These are phyloP conservation scores for Tachycineta bicolor DNA, from an alignment of 2,113 vertebrate genomes.

Conservation along the genomic window DNA sequence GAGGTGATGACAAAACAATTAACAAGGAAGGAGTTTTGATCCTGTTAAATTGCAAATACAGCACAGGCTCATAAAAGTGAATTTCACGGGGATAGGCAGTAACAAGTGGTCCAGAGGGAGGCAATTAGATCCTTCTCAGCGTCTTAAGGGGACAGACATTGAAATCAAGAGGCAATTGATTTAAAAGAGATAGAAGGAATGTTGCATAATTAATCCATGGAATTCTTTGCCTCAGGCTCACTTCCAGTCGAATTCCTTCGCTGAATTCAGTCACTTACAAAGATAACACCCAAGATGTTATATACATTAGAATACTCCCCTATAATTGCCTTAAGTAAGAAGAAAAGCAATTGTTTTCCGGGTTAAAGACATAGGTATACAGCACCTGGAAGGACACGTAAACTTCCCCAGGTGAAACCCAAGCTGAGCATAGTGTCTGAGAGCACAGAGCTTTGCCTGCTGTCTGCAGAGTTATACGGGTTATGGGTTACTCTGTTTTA, in stretches of 20 bases:
- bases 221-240: conserved; percentile 2
- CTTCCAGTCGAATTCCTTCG: not conserved
- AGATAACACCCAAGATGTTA: not conserved
- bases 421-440: not conserved
- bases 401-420: not conserved
- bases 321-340: not conserved
- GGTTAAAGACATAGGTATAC: not conserved
- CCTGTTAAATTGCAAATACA: not conserved
- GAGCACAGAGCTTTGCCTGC: not conserved
- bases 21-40: not conserved
- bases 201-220: conserved; percentile 8
- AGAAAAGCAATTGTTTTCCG: not conserved
- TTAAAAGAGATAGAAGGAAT: conserved; percentile 9
- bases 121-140: conserved; percentile 21
- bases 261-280: not conserved
- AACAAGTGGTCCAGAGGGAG: not conserved
- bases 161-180: conserved; percentile 40
- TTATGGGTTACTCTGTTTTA: not conserved
- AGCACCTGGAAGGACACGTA: not conserved
- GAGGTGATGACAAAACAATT: not conserved
- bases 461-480: not conserved
- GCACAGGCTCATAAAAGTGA: not conserved
- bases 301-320: not conserved
- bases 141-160: not conserved
- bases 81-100: not conserved